phyloP scores from a whole-genome alignment of 2,797 vertebrate genomes.

The Loris lydekkerianus region DNA sequence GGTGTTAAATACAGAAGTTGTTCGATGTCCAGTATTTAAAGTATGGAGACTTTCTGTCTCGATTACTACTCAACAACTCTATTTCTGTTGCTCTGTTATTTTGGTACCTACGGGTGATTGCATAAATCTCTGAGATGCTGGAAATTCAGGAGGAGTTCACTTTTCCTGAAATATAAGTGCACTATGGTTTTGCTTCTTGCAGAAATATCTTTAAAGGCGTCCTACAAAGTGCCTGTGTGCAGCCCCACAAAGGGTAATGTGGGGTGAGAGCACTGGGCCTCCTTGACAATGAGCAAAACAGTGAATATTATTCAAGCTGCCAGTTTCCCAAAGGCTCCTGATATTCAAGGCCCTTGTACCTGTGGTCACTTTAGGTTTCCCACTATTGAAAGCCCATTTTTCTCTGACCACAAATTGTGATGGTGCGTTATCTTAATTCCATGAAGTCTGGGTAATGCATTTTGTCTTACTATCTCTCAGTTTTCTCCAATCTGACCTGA shows the following conservation, averaged over 20 bases:
- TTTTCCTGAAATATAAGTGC: background rate
- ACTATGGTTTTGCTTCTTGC: background rate
- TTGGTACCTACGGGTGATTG: background rate
- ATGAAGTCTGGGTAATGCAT: background rate
- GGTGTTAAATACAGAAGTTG: background rate
- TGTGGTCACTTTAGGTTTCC: background rate
- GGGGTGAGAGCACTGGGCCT: background rate
- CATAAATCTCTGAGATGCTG: background rate
- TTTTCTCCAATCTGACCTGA: background rate
- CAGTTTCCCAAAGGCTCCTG: background rate
- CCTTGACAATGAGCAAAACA: too few species aligned
- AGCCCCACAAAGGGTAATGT: background rate
- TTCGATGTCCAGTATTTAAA: background rate
- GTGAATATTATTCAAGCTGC: too few species aligned
- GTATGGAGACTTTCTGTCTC: background rate
- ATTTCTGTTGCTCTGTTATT: background rate
- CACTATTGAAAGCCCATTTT: accelerated
- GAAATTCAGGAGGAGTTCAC: background rate
- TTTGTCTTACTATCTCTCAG: background rate
- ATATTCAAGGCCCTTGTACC: background rate
- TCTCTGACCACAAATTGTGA: constrained; percentile 6
- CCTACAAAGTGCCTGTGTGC: background rate
- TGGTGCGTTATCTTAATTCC: background rate
- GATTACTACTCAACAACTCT: background rate
- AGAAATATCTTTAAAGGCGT: background rate